Evolutionary conservation across 2,113 vertebrate genomes (phyloP).

Genomic region (Aix galericulata): DNA sequence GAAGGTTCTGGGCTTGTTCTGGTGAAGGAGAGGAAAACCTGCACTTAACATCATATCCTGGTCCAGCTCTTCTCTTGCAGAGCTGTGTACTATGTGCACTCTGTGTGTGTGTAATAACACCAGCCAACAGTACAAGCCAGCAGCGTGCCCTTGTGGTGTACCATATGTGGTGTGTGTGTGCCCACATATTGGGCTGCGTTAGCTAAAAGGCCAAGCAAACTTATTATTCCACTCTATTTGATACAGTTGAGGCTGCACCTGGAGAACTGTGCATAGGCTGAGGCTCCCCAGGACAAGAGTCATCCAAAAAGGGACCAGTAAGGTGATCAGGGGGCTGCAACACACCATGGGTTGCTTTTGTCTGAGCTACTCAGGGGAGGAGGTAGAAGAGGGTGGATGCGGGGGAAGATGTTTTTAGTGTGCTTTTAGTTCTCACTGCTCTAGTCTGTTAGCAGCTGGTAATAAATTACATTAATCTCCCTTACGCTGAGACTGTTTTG

Average conservation of each 20-base stretch:
- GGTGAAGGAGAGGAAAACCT: background rate
- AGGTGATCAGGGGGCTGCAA: background rate
- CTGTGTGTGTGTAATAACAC: background rate
- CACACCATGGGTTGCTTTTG: background rate
- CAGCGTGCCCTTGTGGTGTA: background rate
- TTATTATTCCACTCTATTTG: background rate
- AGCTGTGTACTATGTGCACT: background rate
- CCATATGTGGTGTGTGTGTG: no score
- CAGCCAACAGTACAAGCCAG: background rate
- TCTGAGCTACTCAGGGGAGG: no score
- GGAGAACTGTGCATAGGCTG: background rate
- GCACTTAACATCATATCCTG: no score
- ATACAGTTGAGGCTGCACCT: background rate
- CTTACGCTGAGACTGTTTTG: no score
- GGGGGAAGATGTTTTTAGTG: no score
- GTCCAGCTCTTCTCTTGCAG: background rate
- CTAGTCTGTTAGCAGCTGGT: no score
- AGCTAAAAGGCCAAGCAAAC: background rate
- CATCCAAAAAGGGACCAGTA: background rate
- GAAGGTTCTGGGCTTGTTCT: background rate
- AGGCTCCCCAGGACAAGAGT: background rate
- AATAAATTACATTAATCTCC: no score
- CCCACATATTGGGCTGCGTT: background rate
- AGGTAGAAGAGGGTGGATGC: no score
- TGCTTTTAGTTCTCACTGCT: no score